A percentile compares a stretch with the other conserved stretches of the same genome.
These are phyloP conservation scores for Buphagus erythrorhynchus DNA, from an alignment of 2,797 vertebrate genomes.

Conservation along the genomic window DNA sequence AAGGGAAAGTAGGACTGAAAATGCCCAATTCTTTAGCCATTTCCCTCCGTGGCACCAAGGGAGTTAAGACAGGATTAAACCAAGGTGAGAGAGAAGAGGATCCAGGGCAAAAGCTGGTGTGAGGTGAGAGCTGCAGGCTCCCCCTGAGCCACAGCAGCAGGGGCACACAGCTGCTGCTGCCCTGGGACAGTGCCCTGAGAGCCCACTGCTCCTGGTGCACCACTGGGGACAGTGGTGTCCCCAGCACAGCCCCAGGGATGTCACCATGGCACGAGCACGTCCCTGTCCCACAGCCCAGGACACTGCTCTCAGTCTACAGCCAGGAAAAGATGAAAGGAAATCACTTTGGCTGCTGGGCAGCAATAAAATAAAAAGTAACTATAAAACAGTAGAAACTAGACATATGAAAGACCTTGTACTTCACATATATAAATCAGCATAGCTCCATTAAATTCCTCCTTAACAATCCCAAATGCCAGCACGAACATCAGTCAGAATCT, in stretches of 20 bases:
- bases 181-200: not conserved
- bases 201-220: not conserved
- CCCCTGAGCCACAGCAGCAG: accelerated
- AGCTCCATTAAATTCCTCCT: not conserved
- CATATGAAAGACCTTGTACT: not conserved
- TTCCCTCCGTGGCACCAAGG: not conserved
- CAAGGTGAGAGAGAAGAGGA: not conserved
- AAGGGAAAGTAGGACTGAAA: not conserved
- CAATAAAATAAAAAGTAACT: not conserved
- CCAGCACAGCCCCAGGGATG: not conserved
- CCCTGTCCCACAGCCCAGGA: accelerated
- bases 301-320: not conserved
- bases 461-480: not conserved
- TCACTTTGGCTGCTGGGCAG: not conserved
- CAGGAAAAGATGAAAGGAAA: not conserved
- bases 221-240: accelerated
- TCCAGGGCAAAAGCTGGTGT: accelerated
- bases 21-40: not conserved
- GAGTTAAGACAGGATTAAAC: not conserved
- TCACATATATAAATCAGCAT: not conserved
- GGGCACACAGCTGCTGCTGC: not conserved
- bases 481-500: not conserved
- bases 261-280: accelerated
- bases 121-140: not conserved
- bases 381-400: not conserved